phyloP scores from a whole-genome alignment of 2,797 vertebrate species.

The Remorina albescens region DNA sequence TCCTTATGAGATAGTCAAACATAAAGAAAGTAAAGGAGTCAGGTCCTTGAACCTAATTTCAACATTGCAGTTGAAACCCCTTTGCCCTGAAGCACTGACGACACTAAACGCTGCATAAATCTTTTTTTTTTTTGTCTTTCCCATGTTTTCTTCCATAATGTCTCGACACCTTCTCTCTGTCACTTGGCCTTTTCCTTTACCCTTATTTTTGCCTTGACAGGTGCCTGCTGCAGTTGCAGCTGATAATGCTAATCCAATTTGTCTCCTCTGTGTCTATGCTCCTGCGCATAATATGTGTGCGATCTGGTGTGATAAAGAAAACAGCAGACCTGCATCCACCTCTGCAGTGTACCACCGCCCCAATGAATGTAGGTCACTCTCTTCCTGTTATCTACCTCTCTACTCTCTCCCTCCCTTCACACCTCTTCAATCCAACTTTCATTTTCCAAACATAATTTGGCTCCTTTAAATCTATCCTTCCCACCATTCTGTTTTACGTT shows the following conservation, averaged over 20 bases:
- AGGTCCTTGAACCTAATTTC: neutral
- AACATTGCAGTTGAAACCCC: neutral
- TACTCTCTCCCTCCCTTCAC: constrained; percentile 41
- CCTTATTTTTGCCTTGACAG: constrained; percentile 42
- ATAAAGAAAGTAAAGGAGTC: neutral
- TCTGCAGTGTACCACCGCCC: constrained; percentile 68
- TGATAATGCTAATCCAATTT: constrained; percentile 31
- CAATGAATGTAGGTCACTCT: constrained; percentile 76
- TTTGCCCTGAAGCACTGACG: neutral
- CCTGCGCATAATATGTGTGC: neutral
- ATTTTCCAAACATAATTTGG: constrained; percentile 15
- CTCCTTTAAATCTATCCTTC: constrained; percentile 1
- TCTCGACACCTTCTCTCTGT: neutral
- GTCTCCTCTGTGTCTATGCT: constrained; percentile 21
- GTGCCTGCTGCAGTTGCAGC: constrained; percentile 39
- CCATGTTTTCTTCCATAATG: constrained; percentile 4
- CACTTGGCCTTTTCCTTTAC: constrained; percentile 18
- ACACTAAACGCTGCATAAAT: constrained; percentile 8
- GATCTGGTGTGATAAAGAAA: constrained; percentile 37
- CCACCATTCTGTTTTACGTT: constrained; percentile 1
- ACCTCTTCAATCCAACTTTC: constrained; percentile 37
- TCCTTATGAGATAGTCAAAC: neutral
- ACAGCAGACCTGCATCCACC: constrained; percentile 66
- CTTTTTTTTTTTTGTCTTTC: neutral
- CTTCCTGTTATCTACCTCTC: constrained; percentile 43